A percentile compares a stretch with the other conserved stretches of the same genome.
phyloP scores from a whole-genome alignment of 2,888 invertebrate genomes.

The Mycogona germanica region DNA sequence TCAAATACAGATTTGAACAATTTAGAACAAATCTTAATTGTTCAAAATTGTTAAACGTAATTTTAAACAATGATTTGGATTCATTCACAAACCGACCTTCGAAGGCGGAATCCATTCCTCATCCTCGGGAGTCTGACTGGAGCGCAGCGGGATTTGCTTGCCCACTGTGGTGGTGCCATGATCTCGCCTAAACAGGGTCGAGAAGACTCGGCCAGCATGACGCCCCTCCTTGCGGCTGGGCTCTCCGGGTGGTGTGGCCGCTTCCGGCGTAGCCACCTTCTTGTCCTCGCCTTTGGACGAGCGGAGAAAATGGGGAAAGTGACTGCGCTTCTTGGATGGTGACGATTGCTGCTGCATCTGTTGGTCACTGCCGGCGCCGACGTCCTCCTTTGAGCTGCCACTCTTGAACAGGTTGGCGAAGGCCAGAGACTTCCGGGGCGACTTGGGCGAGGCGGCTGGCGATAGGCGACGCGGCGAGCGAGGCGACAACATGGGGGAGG shows the following conservation, averaged over 20 bases:
- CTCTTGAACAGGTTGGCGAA: conserved; percentile 17
- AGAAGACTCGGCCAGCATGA: neutral
- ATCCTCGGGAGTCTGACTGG: conserved; percentile 6
- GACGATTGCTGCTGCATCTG: conserved; percentile 3
- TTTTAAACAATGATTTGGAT: too few relatives aligned
- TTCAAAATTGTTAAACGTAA: too few relatives aligned
- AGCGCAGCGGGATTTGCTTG: neutral
- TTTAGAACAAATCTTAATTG: too few relatives aligned
- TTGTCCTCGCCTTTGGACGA: neutral
- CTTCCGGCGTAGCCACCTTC: neutral
- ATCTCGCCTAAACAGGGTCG: neutral
- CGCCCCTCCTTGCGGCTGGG: neutral
- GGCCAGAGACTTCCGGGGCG: conserved; percentile 4
- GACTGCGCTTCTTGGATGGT: conserved; percentile 15
- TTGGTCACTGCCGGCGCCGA: neutral
- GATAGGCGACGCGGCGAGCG: conserved; percentile 16
- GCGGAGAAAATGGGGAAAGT: conserved; percentile 6
- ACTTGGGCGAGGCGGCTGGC: conserved; percentile 9
- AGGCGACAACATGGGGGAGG: conserved; percentile 18
- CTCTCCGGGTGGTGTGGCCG: neutral
- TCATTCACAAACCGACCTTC: too few relatives aligned
- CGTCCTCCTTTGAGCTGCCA: neutral
- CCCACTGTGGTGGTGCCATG: neutral
- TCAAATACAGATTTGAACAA: too few relatives aligned
- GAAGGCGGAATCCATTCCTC: conserved; percentile 8